phyloP scores from a whole-genome alignment of 2,888 invertebrate genomes.

The Calameuta pallipes region DNA sequence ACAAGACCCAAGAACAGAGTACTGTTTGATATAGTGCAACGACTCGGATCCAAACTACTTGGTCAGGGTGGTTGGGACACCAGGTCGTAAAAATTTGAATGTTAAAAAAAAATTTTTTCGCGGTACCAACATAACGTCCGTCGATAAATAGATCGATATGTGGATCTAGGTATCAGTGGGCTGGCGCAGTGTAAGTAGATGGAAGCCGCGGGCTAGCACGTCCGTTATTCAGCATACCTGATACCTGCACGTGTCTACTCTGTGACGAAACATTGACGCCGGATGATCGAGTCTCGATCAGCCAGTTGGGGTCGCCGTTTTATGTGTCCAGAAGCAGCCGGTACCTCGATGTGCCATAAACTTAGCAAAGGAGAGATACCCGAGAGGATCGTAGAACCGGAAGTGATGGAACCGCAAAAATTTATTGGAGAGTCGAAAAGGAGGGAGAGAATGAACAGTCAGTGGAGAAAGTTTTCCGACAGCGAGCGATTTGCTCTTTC shows the following conservation, averaged over 20 bases:
- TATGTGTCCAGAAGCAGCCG: neutral
- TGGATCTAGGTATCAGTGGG: slow-evolving; percentile 1
- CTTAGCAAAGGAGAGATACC: neutral
- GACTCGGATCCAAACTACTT: neutral
- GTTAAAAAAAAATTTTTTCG: neutral
- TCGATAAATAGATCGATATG: neutral
- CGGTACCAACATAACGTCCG: neutral
- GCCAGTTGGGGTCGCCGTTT: neutral
- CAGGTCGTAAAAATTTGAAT: neutral
- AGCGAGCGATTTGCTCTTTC: too few species aligned
- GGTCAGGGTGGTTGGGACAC: neutral
- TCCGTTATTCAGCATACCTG: slow-evolving; percentile 24
- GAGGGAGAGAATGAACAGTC: too few species aligned
- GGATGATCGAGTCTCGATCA: neutral
- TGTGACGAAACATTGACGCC: slow-evolving; percentile 20
- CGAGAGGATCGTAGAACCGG: too few species aligned
- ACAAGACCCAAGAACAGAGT: neutral
- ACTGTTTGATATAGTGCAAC: neutral
- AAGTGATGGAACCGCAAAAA: too few species aligned
- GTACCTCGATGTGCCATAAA: neutral
- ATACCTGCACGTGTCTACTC: slow-evolving; percentile 20
- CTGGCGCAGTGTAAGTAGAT: slow-evolving; percentile 8
- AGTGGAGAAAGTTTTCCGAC: neutral
- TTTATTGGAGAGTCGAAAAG: neutral
- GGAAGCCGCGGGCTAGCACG: slow-evolving; percentile 15